phyloP scores from a whole-genome alignment of 2,888 invertebrate genomes.

The Aporophyla lueneburgensis region DNA sequence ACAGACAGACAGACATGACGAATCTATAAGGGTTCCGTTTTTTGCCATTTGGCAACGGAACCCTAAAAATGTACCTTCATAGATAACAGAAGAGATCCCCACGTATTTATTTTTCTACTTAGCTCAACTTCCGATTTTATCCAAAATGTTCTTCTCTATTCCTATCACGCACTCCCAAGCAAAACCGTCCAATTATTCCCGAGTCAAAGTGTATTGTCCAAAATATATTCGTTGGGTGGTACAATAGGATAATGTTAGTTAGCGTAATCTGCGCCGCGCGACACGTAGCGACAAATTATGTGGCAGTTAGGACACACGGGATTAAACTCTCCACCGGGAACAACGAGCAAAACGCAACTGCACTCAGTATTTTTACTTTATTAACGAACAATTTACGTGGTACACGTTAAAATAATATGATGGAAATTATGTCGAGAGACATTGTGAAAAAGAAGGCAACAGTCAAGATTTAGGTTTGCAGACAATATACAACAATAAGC shows the following conservation, averaged over 20 bases:
- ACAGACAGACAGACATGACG: no score
- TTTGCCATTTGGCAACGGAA: no score
- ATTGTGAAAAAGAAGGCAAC: neutral
- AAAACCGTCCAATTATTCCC: conserved; percentile 28
- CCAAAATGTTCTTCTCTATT: neutral
- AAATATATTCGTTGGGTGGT: conserved; percentile 47
- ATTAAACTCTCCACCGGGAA: conserved; percentile 54
- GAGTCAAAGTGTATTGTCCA: conserved; percentile 34
- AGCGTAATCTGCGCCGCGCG: conserved; percentile 56
- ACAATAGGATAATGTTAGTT: conserved; percentile 59
- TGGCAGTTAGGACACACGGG: conserved; percentile 48
- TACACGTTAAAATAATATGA: conserved; percentile 1
- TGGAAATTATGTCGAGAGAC: neutral
- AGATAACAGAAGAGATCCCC: neutral
- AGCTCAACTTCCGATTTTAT: neutral
- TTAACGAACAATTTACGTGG: conserved; percentile 18
- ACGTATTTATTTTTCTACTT: conserved; percentile 3
- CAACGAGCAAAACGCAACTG: conserved; percentile 48
- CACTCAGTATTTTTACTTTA: conserved; percentile 28
- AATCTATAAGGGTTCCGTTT: no score
- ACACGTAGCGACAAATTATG: conserved; percentile 62
- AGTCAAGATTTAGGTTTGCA: neutral
- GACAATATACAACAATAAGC: neutral
- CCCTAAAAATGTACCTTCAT: neutral
- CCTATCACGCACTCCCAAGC: conserved; percentile 12